Evolutionary conservation across 1,140 invertebrate species (phyloP).

Genomic region (Daktulosphaira vitifoliae): DNA sequence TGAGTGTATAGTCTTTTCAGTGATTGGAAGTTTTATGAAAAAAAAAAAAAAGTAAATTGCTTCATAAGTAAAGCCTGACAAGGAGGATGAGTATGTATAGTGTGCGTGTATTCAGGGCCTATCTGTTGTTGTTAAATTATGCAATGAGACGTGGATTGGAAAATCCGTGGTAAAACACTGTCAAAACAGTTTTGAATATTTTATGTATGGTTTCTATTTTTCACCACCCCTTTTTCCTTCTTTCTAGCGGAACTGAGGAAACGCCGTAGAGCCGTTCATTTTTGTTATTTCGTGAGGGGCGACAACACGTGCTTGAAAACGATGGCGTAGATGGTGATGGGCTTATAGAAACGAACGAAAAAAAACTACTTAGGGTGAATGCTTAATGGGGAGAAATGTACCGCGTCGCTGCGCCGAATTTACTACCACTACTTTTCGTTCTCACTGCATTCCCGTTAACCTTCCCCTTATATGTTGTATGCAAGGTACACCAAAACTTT

Average conservation of each 20-base stretch:
- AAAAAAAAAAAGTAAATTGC: too few species aligned
- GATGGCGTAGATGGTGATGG: too few species aligned
- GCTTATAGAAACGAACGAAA: not conserved
- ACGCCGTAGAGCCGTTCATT: constrained; percentile 1
- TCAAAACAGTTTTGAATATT: constrained; percentile 33
- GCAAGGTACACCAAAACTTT: too few species aligned
- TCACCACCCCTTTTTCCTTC: not conserved
- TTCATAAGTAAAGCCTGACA: too few species aligned
- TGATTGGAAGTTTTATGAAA: too few species aligned
- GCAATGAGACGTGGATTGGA: constrained; percentile 18
- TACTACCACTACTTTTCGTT: not conserved
- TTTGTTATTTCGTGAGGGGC: constrained; percentile 13
- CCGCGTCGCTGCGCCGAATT: not conserved
- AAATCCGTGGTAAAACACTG: constrained; percentile 30
- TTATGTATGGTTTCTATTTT: constrained; percentile 23
- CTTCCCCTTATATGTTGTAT: too few species aligned
- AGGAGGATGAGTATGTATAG: too few species aligned
- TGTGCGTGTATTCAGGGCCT: not conserved
- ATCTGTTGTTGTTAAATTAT: constrained; percentile 19
- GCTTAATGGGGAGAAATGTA: constrained; percentile 19
- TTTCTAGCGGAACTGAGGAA: too few species aligned
- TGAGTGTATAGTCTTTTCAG: too few species aligned
- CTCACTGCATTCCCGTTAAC: too few species aligned
- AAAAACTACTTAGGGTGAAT: not conserved
- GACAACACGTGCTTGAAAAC: constrained; percentile 27